Evolutionary conservation across 2,113 vertebrate species (phyloP), one percentile per base, ranked within the genome.

Genomic region (Ophiodon elongatus): DNA sequence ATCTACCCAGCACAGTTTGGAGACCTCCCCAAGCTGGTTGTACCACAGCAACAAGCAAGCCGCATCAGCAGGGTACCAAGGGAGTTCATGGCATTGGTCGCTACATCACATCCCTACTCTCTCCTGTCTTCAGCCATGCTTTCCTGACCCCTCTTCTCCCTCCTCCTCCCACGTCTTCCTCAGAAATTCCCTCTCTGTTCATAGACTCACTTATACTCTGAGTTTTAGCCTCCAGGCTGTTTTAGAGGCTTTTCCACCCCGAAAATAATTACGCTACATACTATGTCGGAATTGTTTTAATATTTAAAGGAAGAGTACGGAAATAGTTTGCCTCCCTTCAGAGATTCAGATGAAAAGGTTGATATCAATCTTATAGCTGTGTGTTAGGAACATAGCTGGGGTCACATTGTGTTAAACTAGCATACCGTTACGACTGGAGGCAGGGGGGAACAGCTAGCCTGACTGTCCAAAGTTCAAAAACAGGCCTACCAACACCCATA

Each of bases 1-100:
- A 90, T 89, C 59, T 85, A 80, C 19, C 19, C 27, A 2, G 63
- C 69, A 25, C 54, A 70, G 82, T 82, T 39, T 17, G 52, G 83
- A 87, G 85, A 84, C 72, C 59, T 83, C 80, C 57, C 72, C 0
- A 13, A 57, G 67, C 69, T n/a, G 9, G 59, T 37, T 56, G 25
- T 50, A 29, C 33, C 50, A 70, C 50, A 21, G 73, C 27, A 72
- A 33, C 64, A 47, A 80, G 35, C 31, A 11, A 31, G 60, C 29
- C 3, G 14, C 37, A 50, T 75, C 23, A 41, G 47, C n/a, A 23
- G 23, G 57, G 14, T 65, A 23, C 64, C 69, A 4, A 23, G 68
- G 72, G 52, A 71, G 27, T 71, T 62, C 27, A 73, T 73, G 63
- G 73, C 62, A 39, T 31, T 39, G 56, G 63, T 86, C 8, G 5